These are phyloP conservation scores for Liodrosophila aerea DNA, from an alignment of 2,888 invertebrate species.

Conservation along the genomic window DNA sequence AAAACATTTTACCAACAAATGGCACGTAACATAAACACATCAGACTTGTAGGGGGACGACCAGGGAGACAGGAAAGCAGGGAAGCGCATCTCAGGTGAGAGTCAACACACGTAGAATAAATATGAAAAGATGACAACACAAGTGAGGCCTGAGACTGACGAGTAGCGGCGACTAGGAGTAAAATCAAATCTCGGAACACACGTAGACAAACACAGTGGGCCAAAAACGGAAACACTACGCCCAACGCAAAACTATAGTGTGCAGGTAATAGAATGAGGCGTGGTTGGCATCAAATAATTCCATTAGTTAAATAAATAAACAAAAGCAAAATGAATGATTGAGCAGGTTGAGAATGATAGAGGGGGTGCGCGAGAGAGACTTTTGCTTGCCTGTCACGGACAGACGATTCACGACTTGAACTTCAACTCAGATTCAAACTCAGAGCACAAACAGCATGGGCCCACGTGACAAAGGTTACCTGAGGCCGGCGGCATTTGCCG, in stretches of 20 bases:
- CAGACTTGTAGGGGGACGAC: not conserved
- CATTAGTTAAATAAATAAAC: conserved; percentile 81
- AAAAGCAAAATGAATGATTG: conserved; percentile 72
- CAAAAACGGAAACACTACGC: conserved; percentile 3
- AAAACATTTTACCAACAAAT: conserved; percentile 39
- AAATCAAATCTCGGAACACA: conserved; percentile 48
- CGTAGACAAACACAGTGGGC: conserved; percentile 40
- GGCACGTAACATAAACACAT: conserved; percentile 47
- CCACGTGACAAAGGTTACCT: conserved; percentile 50
- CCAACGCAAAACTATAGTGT: conserved; percentile 14
- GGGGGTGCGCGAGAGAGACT: conserved; percentile 26
- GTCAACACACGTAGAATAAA: conserved; percentile 42
- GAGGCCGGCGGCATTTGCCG: conserved; percentile 25
- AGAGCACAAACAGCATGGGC: no score
- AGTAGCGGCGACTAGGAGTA: conserved; percentile 7
- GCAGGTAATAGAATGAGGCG: not conserved
- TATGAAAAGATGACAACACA: conserved; percentile 46
- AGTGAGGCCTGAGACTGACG: conserved; percentile 12
- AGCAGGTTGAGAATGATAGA: conserved; percentile 29
- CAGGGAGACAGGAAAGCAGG: conserved; percentile 1
- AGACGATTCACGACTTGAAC: conserved; percentile 2
- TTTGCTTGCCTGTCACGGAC: conserved; percentile 41
- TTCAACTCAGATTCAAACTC: not conserved
- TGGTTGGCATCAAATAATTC: conserved; percentile 69
- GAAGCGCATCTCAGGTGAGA: conserved; percentile 2